Evolutionary conservation across 2,888 invertebrate species (phyloP), one percentile per base, ranked within the genome.

Genomic region (Orchesella flavescens): DNA sequence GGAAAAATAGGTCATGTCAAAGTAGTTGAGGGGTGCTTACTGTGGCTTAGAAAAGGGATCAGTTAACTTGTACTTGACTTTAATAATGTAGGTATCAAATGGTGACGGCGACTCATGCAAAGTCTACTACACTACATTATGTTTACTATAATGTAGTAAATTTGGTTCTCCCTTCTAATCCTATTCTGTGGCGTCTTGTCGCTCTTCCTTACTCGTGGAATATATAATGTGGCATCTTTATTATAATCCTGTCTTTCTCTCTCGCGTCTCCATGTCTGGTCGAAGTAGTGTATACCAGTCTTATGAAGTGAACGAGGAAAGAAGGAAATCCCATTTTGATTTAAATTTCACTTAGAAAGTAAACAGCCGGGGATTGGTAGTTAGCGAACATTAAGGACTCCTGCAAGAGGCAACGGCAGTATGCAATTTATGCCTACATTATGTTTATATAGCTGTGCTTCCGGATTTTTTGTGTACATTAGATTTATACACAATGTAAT

Each of bases 291-390:
- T n/a, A 1, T 1, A 44, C 43, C 21, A 19, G 13, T 59, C 12
- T 63, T 44, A 66, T 17, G 10, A 12, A 17, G 61, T 12, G 10
- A 66, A 66, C 3, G 2, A 44, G 44, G 43, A 44, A 66, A n/a
- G 2, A 44, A 66, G n/a, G 2, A 23, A 66, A 66, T 63, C 63
- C 66, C 19, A 44, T 66, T 66, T 66, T 44, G 66, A 66, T 44
- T 66, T 66, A 66, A 43, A 66, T 66, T 43, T 66, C 66, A 44
- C 43, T 66, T 17, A 13, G 34, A 63, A 24, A 24, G 24, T 1
- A 23, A 1, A 61, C 12, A 61, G 23, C 10, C 7, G 12, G 15
- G 43, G 15, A 43, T 10, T 10, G 43, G 43, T 4, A 65, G 34
- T n/a, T 4, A 34, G 34, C 2, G 7, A 65, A n/a, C n/a, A n/a